Base-by-base conservation (phyloP, 2,113 vertebrate species). In the Motacilla alba region DNA sequence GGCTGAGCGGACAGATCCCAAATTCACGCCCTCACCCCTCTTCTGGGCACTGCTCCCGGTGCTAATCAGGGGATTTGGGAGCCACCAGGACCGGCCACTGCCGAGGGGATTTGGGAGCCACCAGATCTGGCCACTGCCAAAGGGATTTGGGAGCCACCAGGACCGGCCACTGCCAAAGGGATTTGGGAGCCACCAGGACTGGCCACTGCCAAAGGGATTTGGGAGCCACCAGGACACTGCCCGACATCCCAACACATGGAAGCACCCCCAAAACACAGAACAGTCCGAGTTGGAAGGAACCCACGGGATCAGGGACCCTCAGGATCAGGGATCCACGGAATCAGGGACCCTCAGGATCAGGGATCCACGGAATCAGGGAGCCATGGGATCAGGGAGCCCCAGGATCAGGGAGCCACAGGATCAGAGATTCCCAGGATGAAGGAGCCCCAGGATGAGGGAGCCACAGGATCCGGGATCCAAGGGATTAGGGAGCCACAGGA, bases 221-320 rank as follows among this genome's bases (percentile, higher is more conserved):
- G 56, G 56, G 44, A 11, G 46, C 46, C 22, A 46, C 12, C 41
- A 43, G 41, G 41, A 14, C 35, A 35, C 35, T 35, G 44, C 44
- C 27, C 6, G 3, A 26, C 8, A n/a, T 28, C 30, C 62, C 56
- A 14, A 23, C 2, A 6, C 56, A 31, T 2, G 3, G 21, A 9
- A 30, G 27, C 13, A 15, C 2, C 46, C 33, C 11, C 15, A 33
- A 72, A 28, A 0, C 35, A 22, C 4, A 13, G 41, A 58, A 37
- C 4, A 22, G 10, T 35, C 56, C 26, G 9, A 39, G 47, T 0
- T 7, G 47, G 64, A 31, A 52, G 2, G 7, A 27, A 46, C 15
- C 15, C 63, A 47, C 21, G 12, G 46, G 46, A 47, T 47, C 46
- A 47, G 20, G 46, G 43, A 44, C 18, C 44, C 23, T 1, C 47